These are phyloP conservation scores for Alfaro cultratus DNA, from an alignment of 2,797 vertebrate species.

Conservation along the genomic window DNA sequence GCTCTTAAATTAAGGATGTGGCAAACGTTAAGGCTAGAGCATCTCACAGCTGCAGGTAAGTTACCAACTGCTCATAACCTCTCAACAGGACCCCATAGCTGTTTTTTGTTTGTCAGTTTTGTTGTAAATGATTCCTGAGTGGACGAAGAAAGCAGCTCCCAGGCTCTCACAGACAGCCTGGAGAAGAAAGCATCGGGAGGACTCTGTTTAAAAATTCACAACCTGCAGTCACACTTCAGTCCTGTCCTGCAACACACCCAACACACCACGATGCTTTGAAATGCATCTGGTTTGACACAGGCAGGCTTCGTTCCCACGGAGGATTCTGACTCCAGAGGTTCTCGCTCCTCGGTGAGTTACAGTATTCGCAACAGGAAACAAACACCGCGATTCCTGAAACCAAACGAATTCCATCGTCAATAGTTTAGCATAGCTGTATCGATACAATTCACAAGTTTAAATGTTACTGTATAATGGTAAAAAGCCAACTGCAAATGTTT, in stretches of 20 bases:
- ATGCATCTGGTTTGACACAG: not conserved
- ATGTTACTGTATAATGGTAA: not conserved
- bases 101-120: not conserved
- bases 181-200: not conserved
- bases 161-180: not conserved
- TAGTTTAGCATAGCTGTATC: not conserved
- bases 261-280: not conserved
- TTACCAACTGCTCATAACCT: not conserved
- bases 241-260: not conserved
- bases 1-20: not conserved
- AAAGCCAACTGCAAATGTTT: not conserved
- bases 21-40: not conserved
- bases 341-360: not conserved
- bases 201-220: not conserved
- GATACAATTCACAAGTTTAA: not conserved
- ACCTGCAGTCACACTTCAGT: not conserved
- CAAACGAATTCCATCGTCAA: not conserved
- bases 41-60: not conserved
- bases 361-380: not conserved
- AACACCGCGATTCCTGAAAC: not conserved
- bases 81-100: not conserved
- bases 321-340: not conserved
- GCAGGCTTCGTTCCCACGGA: not conserved
- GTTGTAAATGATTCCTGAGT: not conserved
- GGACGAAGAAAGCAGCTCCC: not conserved